These are phyloP conservation scores for Lycocorax pyrrhopterus DNA, from an alignment of 2,113 vertebrate genomes.

Conservation along the genomic window DNA sequence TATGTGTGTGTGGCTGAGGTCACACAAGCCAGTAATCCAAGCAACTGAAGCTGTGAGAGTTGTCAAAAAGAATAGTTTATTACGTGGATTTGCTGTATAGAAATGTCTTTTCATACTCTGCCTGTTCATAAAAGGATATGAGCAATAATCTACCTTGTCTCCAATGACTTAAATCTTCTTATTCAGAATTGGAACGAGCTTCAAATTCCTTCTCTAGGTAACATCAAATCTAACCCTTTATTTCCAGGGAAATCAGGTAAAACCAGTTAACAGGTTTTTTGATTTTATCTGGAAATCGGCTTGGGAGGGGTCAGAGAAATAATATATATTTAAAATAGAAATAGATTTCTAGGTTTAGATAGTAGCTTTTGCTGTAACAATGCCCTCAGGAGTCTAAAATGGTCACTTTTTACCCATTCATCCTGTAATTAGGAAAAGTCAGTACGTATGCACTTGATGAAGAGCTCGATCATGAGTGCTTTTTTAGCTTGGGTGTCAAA, in stretches of 20 bases:
- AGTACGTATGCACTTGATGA: background rate
- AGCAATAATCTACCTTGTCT: background rate
- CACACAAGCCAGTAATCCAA: constrained; percentile 14
- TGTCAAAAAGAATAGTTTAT: constrained; percentile 16
- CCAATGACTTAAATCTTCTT: background rate
- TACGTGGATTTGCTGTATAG: background rate
- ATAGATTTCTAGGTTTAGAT: background rate
- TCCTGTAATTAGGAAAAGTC: background rate
- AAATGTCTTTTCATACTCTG: background rate
- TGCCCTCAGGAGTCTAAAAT: background rate
- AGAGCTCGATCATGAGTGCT: background rate
- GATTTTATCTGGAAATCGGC: background rate
- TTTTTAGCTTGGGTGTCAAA: background rate
- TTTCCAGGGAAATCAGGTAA: background rate
- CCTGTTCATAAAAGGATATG: background rate
- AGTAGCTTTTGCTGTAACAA: background rate
- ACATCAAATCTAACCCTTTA: background rate
- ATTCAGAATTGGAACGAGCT: background rate
- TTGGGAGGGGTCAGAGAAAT: background rate
- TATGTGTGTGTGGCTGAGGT: constrained; percentile 20
- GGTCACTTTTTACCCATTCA: background rate
- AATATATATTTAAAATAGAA: background rate
- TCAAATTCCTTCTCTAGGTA: background rate
- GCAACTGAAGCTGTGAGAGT: background rate
- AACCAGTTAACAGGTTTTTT: background rate